Evolutionary conservation across 2,113 vertebrate species (phyloP), one percentile per base, ranked within the genome.

Genomic region (Gymnocephalus cernua): DNA sequence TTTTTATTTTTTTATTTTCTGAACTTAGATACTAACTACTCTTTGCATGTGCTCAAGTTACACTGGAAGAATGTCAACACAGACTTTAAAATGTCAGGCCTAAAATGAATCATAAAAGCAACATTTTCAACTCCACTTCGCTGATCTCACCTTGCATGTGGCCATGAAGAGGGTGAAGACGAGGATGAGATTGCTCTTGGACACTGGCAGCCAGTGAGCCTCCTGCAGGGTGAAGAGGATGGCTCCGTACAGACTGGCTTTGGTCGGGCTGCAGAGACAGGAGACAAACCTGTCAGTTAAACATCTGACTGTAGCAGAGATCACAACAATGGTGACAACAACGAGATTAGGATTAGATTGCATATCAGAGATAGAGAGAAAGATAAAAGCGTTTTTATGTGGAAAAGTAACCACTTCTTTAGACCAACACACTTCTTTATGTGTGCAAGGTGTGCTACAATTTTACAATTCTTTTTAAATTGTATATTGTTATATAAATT

Each of bases 101-200:
- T 2, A 27, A 45, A 57, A 59, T 21, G 11, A 74, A 27, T 18
- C 21, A 18, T 15, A 23, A 41, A 38, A 27, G 13, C 10, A 44
- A 44, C 51, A 27, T 16, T 44, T 15, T 51, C 16, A 47, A 0
- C 56, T 0, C 19, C 51, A 11, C 12, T n/a, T 14, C 10, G 9
- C 65, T 35, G 47, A 48, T 73, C 66, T 29, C 11, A 98, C 98
- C 96, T 99, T 99, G 86, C 94, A 96, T 29, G 96, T 94, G 47
- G 95, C 96, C 98, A 99, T 99, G 92, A 99, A 99, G 84, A 99
- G 94, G 83, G 97, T 99, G 93, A 99, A 98, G 90, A 95, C 61
- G 68, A 99, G 97, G 92, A 99, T 97, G 83, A 99, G 97, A 69
- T 77, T 96, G 90, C 95, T 94, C 91, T 99, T 98, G 41, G 98